Conservation (phyloP, 2,797 vertebrate species). For the Acrossocheilus fasciatus region DNA sequence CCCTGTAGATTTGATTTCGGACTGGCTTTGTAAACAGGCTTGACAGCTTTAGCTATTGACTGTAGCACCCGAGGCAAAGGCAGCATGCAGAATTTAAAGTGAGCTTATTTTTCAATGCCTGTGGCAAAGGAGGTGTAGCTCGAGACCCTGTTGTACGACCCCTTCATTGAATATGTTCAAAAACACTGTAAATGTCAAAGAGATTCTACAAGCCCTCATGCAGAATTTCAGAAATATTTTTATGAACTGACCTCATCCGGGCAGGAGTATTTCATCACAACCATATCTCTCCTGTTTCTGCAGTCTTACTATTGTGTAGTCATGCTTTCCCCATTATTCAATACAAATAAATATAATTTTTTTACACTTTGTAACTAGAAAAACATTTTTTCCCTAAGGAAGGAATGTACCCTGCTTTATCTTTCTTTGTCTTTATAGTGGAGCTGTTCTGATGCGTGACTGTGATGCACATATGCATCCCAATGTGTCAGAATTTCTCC, state of each 20-base stretch:
- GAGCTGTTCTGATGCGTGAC: not conserved
- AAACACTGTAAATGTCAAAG: constrained; percentile 8
- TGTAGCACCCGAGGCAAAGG: not conserved
- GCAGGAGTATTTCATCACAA: not conserved
- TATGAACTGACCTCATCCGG: not conserved
- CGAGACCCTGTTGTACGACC: not conserved
- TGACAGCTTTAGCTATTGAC: constrained; percentile 18
- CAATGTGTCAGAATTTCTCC: constrained; percentile 1
- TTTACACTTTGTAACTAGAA: not conserved
- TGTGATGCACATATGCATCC: not conserved
- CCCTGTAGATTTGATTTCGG: constrained; percentile 1
- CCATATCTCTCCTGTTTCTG: not conserved
- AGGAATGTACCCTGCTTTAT: not conserved
- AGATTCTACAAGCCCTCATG: not conserved
- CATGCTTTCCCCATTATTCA: not conserved
- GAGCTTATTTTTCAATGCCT: not conserved
- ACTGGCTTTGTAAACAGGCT: not conserved
- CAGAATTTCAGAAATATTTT: not conserved
- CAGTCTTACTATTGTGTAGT: not conserved
- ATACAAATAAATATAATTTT: not conserved
- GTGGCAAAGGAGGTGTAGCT: constrained; percentile 22
- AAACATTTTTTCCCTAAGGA: not conserved
- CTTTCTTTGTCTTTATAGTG: not conserved
- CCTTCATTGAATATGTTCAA: not conserved
- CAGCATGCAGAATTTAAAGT: not conserved